Evolutionary conservation across 2,113 vertebrate species (phyloP), one percentile per base, ranked within the genome.

Genomic region (Felis chaus): DNA sequence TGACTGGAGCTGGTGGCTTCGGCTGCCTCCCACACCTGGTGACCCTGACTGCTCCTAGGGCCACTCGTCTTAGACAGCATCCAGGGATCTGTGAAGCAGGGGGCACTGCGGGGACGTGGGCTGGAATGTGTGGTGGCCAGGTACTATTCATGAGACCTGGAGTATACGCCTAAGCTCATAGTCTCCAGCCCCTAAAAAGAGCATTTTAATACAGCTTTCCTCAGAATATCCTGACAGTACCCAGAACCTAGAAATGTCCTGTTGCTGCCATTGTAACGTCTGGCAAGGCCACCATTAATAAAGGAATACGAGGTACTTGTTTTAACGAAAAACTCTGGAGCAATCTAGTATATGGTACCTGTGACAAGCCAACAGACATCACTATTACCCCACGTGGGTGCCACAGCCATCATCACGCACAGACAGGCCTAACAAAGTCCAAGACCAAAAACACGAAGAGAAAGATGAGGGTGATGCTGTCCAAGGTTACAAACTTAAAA

Each of bases 91-190:
- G 1, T 7, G 41, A 65, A 4, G 33, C 91, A 63, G 12, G 11
- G 11, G 29, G 41, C 14, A 6, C 16, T 13, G 0, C 4, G 1
- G 31, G 76, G n/a, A 13, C 2, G 0, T 1, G 45, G 57, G 80
- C 16, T 21, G 25, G 86, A 55, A 23, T 12, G 48, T 0, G 3
- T 1, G 21, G n/a, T 19, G 4, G 50, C 9, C 68, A 61, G 53
- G 78, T 23, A 41, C 84, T 39, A 21, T 50, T 74, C 71, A 36
- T 36, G 13, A 45, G 48, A 87, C 33, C 61, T 13, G 33, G 29
- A 71, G 53, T 5, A 25, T 6, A 55, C n/a, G 55, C 18, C 3
- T 31, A 21, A 41, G 57, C 36, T 82, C 95, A 36, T 76, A 33
- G 13, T 36, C 71, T 79, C 53, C 15, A 10, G 31, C 5, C 31